Conservation (phyloP, 37 sponge, comb jelly and placozoan species). For the Axinella damicornis region DNA sequence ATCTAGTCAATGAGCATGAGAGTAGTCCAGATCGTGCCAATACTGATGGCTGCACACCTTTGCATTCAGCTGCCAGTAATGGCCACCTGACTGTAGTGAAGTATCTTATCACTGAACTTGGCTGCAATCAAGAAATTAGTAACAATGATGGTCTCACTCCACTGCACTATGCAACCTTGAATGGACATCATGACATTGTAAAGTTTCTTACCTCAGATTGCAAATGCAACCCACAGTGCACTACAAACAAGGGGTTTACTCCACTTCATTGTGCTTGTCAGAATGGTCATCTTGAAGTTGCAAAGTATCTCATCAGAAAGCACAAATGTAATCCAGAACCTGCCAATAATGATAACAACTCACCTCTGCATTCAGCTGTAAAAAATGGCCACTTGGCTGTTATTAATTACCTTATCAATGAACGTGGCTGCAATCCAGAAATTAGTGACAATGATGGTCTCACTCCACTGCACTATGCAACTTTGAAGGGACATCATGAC, state of each 20-base stretch:
- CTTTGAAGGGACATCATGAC: too few species aligned
- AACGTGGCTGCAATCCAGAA: too few species aligned
- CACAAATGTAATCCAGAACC: too few species aligned
- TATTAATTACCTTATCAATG: neutral
- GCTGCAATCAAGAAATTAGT: neutral
- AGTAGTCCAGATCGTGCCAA: neutral
- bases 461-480: neutral
- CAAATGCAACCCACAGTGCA: neutral
- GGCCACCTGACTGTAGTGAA: neutral
- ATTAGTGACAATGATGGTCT: too few species aligned
- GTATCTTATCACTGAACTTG: neutral
- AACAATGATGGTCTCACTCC: neutral
- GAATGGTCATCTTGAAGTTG: neutral
- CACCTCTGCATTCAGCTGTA: neutral
- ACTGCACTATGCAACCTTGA: neutral
- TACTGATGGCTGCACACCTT: neutral
- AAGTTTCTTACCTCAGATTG: too few species aligned
- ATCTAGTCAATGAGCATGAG: neutral
- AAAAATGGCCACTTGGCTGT: neutral
- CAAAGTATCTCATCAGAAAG: neutral
- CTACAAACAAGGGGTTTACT: too few species aligned
- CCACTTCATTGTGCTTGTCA: too few species aligned
- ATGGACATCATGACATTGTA: neutral
- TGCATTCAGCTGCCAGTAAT: slow-evolving; percentile 8
- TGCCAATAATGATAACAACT: neutral